Conservation (phyloP, 2,113 vertebrate genomes). For the Anolis sagrei region DNA sequence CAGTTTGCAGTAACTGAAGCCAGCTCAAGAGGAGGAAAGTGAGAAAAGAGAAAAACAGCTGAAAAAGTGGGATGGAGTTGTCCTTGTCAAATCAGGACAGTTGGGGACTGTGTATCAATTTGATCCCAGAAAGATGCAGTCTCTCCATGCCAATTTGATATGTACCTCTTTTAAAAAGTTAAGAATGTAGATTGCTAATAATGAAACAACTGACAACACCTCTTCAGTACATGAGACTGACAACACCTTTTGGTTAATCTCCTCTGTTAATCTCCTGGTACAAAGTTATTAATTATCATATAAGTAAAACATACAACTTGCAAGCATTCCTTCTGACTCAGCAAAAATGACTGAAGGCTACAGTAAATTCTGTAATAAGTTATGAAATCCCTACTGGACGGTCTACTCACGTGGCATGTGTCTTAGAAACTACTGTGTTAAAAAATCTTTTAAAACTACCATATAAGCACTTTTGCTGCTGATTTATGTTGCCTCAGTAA, state of each 20-base stretch:
- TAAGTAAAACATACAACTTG: slow-evolving; percentile 29
- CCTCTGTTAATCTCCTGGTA: slow-evolving; percentile 3
- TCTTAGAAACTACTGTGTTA: background rate
- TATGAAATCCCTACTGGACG: slow-evolving; percentile 41
- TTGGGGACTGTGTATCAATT: background rate
- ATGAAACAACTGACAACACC: background rate
- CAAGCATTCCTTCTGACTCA: slow-evolving; percentile 38
- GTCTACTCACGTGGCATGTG: background rate
- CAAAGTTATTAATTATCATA: background rate
- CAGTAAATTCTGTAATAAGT: slow-evolving; percentile 38
- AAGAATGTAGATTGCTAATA: slow-evolving; percentile 12
- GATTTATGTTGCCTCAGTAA: slow-evolving; percentile 7
- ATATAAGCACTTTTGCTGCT: background rate
- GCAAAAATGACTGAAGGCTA: slow-evolving; percentile 49
- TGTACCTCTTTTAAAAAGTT: background rate
- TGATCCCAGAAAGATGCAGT: background rate
- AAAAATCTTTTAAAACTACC: background rate
- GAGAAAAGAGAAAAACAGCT: no score
- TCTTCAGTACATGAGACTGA: no score
- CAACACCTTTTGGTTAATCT: background rate
- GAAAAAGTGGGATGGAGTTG: no score
- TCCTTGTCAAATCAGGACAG: background rate
- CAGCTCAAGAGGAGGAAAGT: no score
- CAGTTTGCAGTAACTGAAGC: no score
- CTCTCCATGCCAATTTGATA: background rate